A percentile compares a stretch with the other conserved stretches of the same genome.
phyloP scores from a whole-genome alignment of 1,140 invertebrate species.

The Plodia interpunctella region DNA sequence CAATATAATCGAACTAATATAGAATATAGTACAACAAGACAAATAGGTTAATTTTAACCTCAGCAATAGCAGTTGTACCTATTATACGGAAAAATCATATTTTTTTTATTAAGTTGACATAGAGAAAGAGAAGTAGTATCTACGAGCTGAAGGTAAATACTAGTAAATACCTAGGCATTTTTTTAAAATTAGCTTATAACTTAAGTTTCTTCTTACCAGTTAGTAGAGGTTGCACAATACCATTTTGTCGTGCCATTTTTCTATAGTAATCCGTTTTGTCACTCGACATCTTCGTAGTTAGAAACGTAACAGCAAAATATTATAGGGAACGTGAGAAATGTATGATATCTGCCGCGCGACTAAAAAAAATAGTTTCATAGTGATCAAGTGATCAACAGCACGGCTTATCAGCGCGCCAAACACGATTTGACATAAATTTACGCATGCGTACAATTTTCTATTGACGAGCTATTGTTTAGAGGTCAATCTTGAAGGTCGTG shows the following conservation, averaged over 20 bases:
- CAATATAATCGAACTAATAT: too few species aligned
- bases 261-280: conserved; percentile 36
- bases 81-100: too few species aligned
- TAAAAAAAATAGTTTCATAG: conserved; percentile 68
- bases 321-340: conserved; percentile 46
- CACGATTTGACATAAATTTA: conserved; percentile 58
- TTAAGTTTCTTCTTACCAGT: conserved; percentile 78
- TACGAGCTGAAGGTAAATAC: too few species aligned
- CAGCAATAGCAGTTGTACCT: too few species aligned
- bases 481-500: conserved; percentile 52
- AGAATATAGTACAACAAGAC: too few species aligned
- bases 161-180: too few species aligned
- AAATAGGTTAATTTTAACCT: too few species aligned
- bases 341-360: conserved; percentile 52
- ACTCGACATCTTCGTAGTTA: conserved; percentile 66
- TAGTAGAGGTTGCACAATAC: conserved; percentile 87
- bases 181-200: not conserved
- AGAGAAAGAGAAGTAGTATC: too few species aligned
- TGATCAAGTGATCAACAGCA: conserved; percentile 36
- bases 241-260: conserved; percentile 81
- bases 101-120: too few species aligned
- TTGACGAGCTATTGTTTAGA: conserved; percentile 41
- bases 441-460: conserved; percentile 60
- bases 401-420: conserved; percentile 69
- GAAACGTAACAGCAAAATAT: conserved; percentile 21